A percentile compares a stretch with the other conserved stretches of the same genome.
These are phyloP conservation scores for Oeneis ivallda DNA, from an alignment of 2,888 invertebrate species.

Conservation along the genomic window DNA sequence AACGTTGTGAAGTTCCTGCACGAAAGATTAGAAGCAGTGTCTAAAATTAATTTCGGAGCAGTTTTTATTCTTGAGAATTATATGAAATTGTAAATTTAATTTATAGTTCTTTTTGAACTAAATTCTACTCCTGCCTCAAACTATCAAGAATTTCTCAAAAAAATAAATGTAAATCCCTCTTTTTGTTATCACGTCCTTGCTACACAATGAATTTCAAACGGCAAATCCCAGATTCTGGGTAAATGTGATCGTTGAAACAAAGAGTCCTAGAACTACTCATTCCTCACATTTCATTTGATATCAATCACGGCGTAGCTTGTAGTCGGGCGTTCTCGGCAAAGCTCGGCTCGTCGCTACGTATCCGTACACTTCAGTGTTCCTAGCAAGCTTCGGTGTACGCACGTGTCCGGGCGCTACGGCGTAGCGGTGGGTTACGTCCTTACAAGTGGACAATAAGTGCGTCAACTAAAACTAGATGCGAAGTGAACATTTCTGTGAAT, in stretches of 20 bases:
- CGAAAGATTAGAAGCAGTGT: too few species aligned
- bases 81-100: too few species aligned
- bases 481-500: conserved; percentile 39
- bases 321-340: conserved; percentile 62
- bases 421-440: conserved; percentile 58
- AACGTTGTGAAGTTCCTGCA: too few species aligned
- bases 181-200: background rate
- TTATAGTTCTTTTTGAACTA: too few species aligned
- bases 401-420: conserved; percentile 58
- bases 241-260: conserved; percentile 76
- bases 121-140: too few species aligned
- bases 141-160: background rate
- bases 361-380: conserved; percentile 67
- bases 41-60: too few species aligned
- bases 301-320: conserved; percentile 74
- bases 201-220: background rate
- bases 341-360: conserved; percentile 62
- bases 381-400: conserved; percentile 63
- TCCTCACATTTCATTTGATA: conserved; percentile 80
- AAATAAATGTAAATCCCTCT: background rate
- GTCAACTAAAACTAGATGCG: conserved; percentile 39
- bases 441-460: conserved; percentile 42
- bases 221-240: conserved; percentile 1
- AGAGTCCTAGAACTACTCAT: conserved; percentile 75
- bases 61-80: too few species aligned